Evolutionary conservation across 1,140 invertebrate genomes (phyloP), one percentile per base, ranked within the genome.

Genomic region (Atopsyche davidsoni): DNA sequence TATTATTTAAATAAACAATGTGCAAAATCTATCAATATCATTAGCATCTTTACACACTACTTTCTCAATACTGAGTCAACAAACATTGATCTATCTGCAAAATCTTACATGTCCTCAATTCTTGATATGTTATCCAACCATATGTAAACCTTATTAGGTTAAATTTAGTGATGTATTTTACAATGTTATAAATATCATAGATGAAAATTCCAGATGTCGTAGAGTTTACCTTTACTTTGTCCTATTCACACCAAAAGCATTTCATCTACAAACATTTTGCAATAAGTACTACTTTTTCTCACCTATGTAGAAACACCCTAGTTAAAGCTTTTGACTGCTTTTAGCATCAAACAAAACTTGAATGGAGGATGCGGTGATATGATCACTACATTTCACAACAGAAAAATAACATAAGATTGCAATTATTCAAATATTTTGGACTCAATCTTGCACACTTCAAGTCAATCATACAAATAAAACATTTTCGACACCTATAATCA

Each of bases 241-340:
- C 41, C 55, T 53, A 53, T 57, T 53, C 55, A 57, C 55, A 57
- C 44, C 55, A 40, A 57, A 57, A 57, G 55, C 55, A 53, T 57
- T 50, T 53, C 47, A 41, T 40, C 55, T 57, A 57, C 51, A 44
- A 51, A 51, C 48, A 53, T 57, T 52, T 51, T 57, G 51, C 55
- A 53, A 42, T n/a, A n/a, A n/a, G n/a, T 36, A 36, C 55, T 53
- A 57, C 46, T 48, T 44, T 47, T 57, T 32, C 50, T 38, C 48
- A 50, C 13, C 23, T 41, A 41, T 36, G 51, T 53, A 53, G 47
- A 57, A 53, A 51, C 47, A 36, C 32, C 48, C 55, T 53, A 57
- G 43, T 57, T 57, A 57, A 57, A 57, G 55, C 55, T 57, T 57
- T 48, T 46, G 34, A 46, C 50, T 45, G 50, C 49, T 44, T 39